phyloP scores from a whole-genome alignment of 2,888 invertebrate species.

The Crepidodera aurea region DNA sequence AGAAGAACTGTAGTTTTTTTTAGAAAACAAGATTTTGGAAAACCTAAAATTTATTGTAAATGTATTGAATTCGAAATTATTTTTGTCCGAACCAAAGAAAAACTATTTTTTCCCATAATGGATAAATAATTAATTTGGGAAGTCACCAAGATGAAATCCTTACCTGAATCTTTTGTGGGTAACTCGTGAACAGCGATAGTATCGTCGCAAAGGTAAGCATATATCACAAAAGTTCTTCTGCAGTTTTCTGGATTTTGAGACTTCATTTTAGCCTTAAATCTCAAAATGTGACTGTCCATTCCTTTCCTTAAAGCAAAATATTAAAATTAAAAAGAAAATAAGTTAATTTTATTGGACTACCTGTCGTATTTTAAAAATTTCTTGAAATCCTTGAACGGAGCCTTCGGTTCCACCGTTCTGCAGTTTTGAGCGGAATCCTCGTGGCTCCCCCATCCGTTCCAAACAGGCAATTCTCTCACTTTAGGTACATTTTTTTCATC shows the following conservation, averaged over 20 bases:
- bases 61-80: too few species aligned
- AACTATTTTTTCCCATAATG: too few species aligned
- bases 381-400: slow-evolving; percentile 78
- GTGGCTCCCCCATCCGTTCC: slow-evolving; percentile 90
- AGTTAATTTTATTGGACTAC: slow-evolving; percentile 55
- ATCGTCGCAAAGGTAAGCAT: slow-evolving; percentile 83
- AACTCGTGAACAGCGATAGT: slow-evolving; percentile 85
- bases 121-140: too few species aligned
- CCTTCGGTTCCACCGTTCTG: slow-evolving; percentile 78
- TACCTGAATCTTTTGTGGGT: slow-evolving; percentile 60
- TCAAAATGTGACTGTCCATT: slow-evolving; percentile 77
- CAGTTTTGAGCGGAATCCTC: slow-evolving; percentile 92
- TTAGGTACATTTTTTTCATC: slow-evolving; percentile 51
- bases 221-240: slow-evolving; percentile 79
- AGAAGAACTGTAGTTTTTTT: slow-evolving; percentile 74
- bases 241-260: slow-evolving; percentile 73
- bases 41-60: too few species aligned
- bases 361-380: slow-evolving; percentile 84
- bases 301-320: slow-evolving; percentile 64
- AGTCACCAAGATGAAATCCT: too few species aligned
- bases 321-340: slow-evolving; percentile 12
- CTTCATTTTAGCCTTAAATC: slow-evolving; percentile 81
- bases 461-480: slow-evolving; percentile 76
- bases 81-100: too few species aligned
- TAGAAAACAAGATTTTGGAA: slow-evolving; percentile 70